Percentiles rank a stretch among this genome's conserved stretches.
phyloP scores from a whole-genome alignment of 1,140 invertebrate species.

The Parapsyche elsis region DNA sequence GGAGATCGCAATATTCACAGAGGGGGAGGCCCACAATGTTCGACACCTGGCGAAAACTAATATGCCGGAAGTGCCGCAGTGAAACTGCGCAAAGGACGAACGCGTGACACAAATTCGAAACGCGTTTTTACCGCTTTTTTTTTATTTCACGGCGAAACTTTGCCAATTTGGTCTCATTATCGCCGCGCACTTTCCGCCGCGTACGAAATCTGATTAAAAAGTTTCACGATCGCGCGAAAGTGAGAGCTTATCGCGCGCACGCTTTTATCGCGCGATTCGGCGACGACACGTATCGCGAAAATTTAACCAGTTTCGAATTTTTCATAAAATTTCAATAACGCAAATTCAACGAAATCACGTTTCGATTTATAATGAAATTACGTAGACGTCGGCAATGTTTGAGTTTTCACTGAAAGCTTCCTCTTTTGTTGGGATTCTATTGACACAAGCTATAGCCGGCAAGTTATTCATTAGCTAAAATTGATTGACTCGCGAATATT shows the following conservation, averaged over 20 bases:
- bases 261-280: neutral
- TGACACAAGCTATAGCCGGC: neutral
- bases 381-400: neutral
- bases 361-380: neutral
- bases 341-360: neutral
- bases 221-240: neutral
- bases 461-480: neutral
- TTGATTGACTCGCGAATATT: neutral
- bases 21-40: neutral
- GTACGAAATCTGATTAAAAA: conserved; percentile 21
- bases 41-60: conserved; percentile 26
- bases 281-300: neutral
- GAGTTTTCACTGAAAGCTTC: neutral
- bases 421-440: neutral
- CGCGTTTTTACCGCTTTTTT: neutral
- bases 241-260: neutral
- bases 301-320: neutral
- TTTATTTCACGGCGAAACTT: neutral
- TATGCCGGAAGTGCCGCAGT: neutral
- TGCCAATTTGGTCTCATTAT: conserved; percentile 15
- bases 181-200: neutral
- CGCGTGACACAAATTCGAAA: conserved; percentile 20
- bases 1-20: neutral
- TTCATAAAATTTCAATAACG: too few relatives aligned
- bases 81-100: neutral